These are phyloP conservation scores for Valencia hispanica DNA, from an alignment of 2,797 vertebrate genomes.

Conservation along the genomic window DNA sequence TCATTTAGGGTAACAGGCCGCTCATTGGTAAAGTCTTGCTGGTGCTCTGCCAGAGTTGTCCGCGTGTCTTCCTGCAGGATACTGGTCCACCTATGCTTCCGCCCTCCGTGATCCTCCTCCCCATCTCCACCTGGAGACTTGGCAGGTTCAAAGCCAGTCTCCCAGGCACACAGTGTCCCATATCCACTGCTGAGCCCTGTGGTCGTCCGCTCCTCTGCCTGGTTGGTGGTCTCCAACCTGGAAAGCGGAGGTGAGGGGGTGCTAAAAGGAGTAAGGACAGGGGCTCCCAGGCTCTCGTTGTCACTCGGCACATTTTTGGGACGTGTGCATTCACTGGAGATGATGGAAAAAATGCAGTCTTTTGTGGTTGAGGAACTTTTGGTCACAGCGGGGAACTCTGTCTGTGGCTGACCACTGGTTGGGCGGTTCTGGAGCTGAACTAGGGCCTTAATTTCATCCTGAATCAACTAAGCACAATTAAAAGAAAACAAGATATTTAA, in stretches of 20 bases:
- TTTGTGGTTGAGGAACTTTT: constrained; percentile 50
- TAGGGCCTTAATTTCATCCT: constrained; percentile 93
- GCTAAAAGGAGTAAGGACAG: constrained; percentile 59
- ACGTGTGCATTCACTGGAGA: constrained; percentile 34
- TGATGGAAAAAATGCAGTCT: constrained; percentile 55
- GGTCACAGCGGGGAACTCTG: constrained; percentile 54
- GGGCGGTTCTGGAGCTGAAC: constrained; percentile 86
- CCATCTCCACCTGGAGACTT: constrained; percentile 45
- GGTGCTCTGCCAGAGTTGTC: constrained; percentile 26
- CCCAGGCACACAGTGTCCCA: constrained; percentile 84
- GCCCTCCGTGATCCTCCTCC: constrained; percentile 27
- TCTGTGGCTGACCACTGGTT: constrained; percentile 54
- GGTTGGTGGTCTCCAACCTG: constrained; percentile 57
- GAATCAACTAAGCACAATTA: constrained; percentile 85
- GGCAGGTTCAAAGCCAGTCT: constrained; percentile 64
- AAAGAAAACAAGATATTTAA: background rate
- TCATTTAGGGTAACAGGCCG: constrained; percentile 16
- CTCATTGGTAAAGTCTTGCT: constrained; percentile 37
- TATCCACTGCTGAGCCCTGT: constrained; percentile 89
- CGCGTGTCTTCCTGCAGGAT: constrained; percentile 52
- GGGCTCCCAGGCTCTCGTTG: constrained; percentile 63
- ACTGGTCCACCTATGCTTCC: constrained; percentile 40
- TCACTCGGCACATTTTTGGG: constrained; percentile 71
- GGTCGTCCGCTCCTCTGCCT: constrained; percentile 65
- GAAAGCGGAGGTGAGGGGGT: constrained; percentile 61